These are phyloP conservation scores for Corydoras maculifer DNA, from an alignment of 2,113 vertebrate genomes.

Conservation along the genomic window DNA sequence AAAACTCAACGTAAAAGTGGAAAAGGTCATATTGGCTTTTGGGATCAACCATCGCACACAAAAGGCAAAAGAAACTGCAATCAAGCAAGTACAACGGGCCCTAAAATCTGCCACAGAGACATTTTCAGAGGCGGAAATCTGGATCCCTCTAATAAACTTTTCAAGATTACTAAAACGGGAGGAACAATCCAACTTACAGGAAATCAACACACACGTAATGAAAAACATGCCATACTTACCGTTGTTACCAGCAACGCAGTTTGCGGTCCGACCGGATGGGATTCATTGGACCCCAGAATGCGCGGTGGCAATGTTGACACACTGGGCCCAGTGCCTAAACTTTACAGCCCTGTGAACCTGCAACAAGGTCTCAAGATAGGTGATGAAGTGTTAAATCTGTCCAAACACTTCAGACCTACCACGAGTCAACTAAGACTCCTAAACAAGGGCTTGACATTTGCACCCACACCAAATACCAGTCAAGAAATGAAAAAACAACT, in stretches of 20 bases:
- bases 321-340: background rate
- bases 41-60: too few species aligned
- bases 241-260: background rate
- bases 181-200: background rate
- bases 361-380: background rate
- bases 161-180: background rate
- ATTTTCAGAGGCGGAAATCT: too few species aligned
- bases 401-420: background rate
- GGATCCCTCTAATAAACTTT: too few species aligned
- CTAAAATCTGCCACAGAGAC: too few species aligned
- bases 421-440: background rate
- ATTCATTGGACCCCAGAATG: background rate
- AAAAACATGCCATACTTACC: background rate
- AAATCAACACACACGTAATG: background rate
- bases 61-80: too few species aligned
- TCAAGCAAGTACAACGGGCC: too few species aligned
- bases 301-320: background rate
- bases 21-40: too few species aligned
- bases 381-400: background rate
- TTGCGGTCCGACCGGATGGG: background rate
- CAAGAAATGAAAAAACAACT: background rate
- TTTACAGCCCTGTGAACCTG: background rate
- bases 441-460: background rate
- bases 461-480: background rate
- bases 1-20: too few species aligned